phyloP scores from a whole-genome alignment of 64 coral and sea anemone genomes.

The Dendrophyllia cribrosa region DNA sequence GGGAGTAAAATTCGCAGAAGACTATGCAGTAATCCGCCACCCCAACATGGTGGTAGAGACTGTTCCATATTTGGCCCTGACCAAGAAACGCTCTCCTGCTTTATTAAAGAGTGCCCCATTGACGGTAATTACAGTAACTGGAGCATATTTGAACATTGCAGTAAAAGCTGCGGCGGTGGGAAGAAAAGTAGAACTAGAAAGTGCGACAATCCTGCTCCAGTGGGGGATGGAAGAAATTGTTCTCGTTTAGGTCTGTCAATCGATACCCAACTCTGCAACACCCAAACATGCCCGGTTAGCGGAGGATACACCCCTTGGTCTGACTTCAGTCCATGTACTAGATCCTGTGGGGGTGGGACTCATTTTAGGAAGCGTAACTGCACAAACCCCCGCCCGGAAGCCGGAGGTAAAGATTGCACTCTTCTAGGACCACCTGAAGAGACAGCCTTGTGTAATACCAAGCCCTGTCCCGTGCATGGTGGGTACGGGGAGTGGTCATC shows the following conservation, averaged over 20 bases:
- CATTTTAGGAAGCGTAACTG: slow-evolving; percentile 80
- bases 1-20: slow-evolving; percentile 60
- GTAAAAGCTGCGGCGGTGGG: slow-evolving; percentile 77
- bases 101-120: slow-evolving; percentile 75
- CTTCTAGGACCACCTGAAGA: slow-evolving; percentile 69
- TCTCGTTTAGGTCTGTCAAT: slow-evolving; percentile 66
- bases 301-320: slow-evolving; percentile 87
- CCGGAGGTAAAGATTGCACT: slow-evolving; percentile 77
- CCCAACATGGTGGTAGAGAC: slow-evolving; percentile 74
- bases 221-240: slow-evolving; percentile 77
- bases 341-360: slow-evolving; percentile 71
- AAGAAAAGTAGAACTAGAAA: slow-evolving; percentile 59
- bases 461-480: slow-evolving; percentile 68
- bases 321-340: slow-evolving; percentile 67
- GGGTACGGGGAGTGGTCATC: slow-evolving; percentile 53
- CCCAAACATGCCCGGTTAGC: slow-evolving; percentile 65
- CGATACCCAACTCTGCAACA: slow-evolving; percentile 59
- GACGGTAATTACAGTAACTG: slow-evolving; percentile 88
- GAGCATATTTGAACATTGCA: slow-evolving; percentile 74
- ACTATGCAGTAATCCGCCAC: slow-evolving; percentile 71
- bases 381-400: slow-evolving; percentile 77
- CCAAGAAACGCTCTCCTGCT: slow-evolving; percentile 39
- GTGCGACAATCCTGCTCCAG: slow-evolving; percentile 73
- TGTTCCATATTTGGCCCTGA: slow-evolving; percentile 48
- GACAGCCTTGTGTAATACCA: slow-evolving; percentile 37